Percentiles rank a stretch among this genome's conserved stretches.
These are phyloP conservation scores for Margarornis squamiger DNA, from an alignment of 2,797 vertebrate genomes.

Conservation along the genomic window DNA sequence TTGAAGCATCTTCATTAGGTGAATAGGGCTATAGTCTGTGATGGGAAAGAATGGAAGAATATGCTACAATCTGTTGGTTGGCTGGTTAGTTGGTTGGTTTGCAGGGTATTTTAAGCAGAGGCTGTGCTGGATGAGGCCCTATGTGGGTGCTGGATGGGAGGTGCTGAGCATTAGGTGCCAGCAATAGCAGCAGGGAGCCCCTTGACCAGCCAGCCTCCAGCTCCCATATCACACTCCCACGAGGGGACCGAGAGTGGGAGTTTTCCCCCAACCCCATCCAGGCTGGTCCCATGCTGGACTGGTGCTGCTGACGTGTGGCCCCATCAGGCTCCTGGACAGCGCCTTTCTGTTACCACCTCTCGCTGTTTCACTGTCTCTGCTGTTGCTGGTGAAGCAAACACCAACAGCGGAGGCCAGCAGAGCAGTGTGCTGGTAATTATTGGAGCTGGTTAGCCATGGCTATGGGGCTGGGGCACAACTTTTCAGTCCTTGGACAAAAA, in stretches of 20 bases:
- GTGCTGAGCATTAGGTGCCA: neutral
- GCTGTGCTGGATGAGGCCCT: neutral
- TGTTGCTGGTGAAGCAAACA: rapidly evolving
- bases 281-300: neutral
- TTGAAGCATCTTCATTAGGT: conserved; percentile 35
- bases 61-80: neutral
- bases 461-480: neutral
- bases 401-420: neutral
- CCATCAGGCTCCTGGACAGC: neutral
- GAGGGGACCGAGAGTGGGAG: neutral
- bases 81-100: neutral
- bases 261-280: neutral
- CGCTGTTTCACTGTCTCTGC: neutral
- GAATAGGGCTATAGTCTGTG: neutral
- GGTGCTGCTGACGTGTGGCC: neutral
- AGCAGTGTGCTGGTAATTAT: neutral
- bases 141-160: neutral
- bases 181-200: neutral
- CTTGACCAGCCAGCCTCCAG: neutral
- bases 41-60: neutral
- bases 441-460: neutral
- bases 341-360: neutral
- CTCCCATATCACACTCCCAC: rapidly evolving
- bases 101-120: neutral
- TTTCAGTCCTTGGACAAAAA: neutral